Base-by-base conservation (phyloP, 2,888 invertebrate species). In the Drosophila borborema region DNA sequence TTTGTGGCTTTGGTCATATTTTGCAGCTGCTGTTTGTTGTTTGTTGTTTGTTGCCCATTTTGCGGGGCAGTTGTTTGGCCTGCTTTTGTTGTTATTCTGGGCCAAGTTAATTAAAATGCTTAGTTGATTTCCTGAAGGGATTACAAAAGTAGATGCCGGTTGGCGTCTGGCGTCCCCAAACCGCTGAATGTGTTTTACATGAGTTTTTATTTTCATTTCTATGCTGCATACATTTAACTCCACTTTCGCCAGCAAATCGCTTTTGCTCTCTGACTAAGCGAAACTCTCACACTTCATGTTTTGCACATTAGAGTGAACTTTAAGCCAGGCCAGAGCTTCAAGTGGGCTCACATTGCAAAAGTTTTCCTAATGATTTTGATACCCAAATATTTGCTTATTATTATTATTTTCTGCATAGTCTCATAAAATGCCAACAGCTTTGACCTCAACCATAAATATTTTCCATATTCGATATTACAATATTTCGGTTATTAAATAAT, bases 111-210 rank as follows among this genome's bases (percentile, higher is more conserved):
- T 85, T 85, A 85, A 85, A 85, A 85, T 85, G 81, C 77, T 82
- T 85, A 77, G 81, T 77, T 88, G 88, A 86, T 85, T 85, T 88
- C 84, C 84, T 88, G 68, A 81, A 83, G 84, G 84, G 86, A 86
- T 88, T 80, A 77, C 82, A 80, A 85, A n/a, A n/a, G 58, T 58
- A 40, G 69, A 20, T 51, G 45, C 45, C 38, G 20, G 14, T 14
- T 23, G 7, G 46, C 45, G 6, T 0, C 1, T 18, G 38, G 4
- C n/a, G 20, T 20, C 18, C 28, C 12, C 3, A 28, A 23, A 18
- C 46, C 51, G 34, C 18, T 18, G 14, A 66, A 67, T 67, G 28
- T 67, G 67, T 67, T 67, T 67, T 36, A 67, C 67, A 67, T 58
- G 68, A 67, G 67, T 67, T 67, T 67, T 56, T 34, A 48, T 46